Base-by-base conservation (phyloP, 2,113 vertebrate genomes). In the Colossoma macropomum region DNA sequence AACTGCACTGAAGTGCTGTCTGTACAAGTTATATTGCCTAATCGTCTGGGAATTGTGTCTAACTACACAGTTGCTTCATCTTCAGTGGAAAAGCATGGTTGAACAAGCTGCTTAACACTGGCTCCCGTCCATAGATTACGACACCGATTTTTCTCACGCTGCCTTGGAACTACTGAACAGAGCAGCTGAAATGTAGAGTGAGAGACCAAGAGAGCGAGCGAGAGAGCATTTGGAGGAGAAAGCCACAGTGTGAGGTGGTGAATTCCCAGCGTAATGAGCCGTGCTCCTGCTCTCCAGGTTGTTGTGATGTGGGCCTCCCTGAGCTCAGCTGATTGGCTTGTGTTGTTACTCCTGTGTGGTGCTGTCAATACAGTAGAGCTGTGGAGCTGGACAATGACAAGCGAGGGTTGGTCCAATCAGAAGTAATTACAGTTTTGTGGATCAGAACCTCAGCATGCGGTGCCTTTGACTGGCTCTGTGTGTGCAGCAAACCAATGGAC, bases 341-440 rank as follows among this genome's bases (percentile, higher is more conserved):
- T 78, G 66, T 77, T 80, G 56, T 73, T 74, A 34, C 76, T 79
- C 19, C 66, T 77, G 59, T 81, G 59, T 77, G 74, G 48, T 84
- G 79, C 69, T 82, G 82, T 82, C 79, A 78, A 23, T 86, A 81
- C 69, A 81, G 72, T 16, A 73, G 78, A 72, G 50, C 63, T 21
- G 79, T 59, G 71, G 56, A 72, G 38, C 79, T 81, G 75, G 81
- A 86, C 75, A 84, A 73, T 81, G 68, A 78, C 60, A 38, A 72
- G 25, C 30, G 65, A 62, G 56, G 59, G 56, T 79, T 66, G 48
- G 62, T 45, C 74, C 79, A 86, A 78, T 86, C 82, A 84, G 50
- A n/a, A 54, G n/a, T 78, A 75, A 79, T 75, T 84, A 82, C 59
- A 72, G 71, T 81, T 81, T 74, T 71, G 79, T 82, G 80, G 28